These are phyloP conservation scores for Nomia melanderi DNA, from an alignment of 1,140 invertebrate species.

Conservation along the genomic window DNA sequence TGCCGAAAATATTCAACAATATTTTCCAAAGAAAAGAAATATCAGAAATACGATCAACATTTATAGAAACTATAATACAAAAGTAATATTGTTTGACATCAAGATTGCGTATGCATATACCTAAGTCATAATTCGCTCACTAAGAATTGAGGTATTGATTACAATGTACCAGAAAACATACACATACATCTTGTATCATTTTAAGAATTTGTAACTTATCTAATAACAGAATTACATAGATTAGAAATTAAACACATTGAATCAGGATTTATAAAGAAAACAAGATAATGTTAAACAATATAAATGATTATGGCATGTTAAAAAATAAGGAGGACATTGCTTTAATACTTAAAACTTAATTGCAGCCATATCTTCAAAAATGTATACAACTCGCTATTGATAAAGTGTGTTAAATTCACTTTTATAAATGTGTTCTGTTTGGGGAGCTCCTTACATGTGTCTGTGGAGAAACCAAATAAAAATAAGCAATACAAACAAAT, in stretches of 20 bases:
- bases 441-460: conserved; percentile 69
- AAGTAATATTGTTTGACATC: conserved; percentile 31
- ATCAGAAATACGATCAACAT: conserved; percentile 36
- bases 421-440: conserved; percentile 67
- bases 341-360: conserved; percentile 26
- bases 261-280: conserved; percentile 19
- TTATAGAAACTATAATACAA: conserved; percentile 39
- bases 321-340: background rate
- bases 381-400: conserved; percentile 35
- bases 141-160: conserved; percentile 22
- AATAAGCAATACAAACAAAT: conserved; percentile 38
- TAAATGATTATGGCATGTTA: conserved; percentile 31
- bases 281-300: conserved; percentile 15
- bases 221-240: conserved; percentile 2
- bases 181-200: conserved; percentile 20
- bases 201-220: conserved; percentile 19
- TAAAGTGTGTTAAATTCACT: conserved; percentile 31
- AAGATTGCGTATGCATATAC: conserved; percentile 38
- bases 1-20: conserved; percentile 31
- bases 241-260: conserved; percentile 35
- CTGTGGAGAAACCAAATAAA: conserved; percentile 74
- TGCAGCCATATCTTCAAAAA: conserved; percentile 21
- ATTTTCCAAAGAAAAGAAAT: conserved; percentile 36
- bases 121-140: conserved; percentile 20
- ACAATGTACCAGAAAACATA: conserved; percentile 28